Evolutionary conservation across 2,797 vertebrate species (phyloP).

Genomic region (Pseudochromis fuscus): DNA sequence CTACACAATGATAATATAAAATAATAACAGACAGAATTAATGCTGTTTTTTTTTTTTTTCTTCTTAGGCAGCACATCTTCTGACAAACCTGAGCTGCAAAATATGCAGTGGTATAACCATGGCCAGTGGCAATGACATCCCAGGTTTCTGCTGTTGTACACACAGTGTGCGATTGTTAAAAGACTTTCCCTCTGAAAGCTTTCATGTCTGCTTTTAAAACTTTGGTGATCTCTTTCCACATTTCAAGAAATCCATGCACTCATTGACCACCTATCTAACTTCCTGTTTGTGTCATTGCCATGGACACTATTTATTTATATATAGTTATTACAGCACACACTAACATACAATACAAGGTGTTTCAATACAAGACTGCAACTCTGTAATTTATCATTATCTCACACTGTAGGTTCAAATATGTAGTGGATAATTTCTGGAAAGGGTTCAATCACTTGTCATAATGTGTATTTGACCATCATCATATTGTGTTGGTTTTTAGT

Average conservation of each 20-base stretch:
- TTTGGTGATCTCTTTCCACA: not conserved
- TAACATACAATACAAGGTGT: not conserved
- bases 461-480: not conserved
- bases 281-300: conserved; percentile 9
- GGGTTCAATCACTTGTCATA: not conserved
- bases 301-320: conserved; percentile 29
- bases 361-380: not conserved
- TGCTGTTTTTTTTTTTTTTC: not conserved
- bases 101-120: not conserved
- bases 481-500: not conserved
- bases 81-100: conserved; percentile 3
- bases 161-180: not conserved
- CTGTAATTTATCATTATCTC: conserved; percentile 3
- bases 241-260: conserved; percentile 8
- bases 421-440: conserved; percentile 24
- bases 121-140: not conserved
- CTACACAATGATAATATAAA: not conserved
- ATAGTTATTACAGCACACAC: too few species aligned
- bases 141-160: not conserved
- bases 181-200: not conserved
- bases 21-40: not conserved
- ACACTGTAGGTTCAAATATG: not conserved
- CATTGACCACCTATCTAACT: not conserved
- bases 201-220: not conserved
- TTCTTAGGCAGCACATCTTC: not conserved